These are phyloP conservation scores for Gavialis gangeticus DNA, from an alignment of 2,113 vertebrate species.

Conservation along the genomic window DNA sequence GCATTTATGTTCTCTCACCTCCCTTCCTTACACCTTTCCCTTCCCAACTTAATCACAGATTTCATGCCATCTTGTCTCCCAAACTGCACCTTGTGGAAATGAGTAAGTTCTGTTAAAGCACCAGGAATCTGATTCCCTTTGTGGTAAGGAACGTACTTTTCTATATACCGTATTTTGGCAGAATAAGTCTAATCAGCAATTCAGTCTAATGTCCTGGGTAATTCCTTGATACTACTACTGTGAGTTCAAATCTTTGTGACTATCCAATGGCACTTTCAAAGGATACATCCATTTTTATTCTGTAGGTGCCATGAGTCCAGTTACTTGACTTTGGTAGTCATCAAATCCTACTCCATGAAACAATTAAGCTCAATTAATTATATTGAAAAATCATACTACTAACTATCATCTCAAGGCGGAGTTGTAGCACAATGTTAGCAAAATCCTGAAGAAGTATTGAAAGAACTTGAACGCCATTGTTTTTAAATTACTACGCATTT, in stretches of 20 bases:
- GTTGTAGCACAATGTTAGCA: neutral
- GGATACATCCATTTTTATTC: neutral
- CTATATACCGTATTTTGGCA: neutral
- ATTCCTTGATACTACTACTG: neutral
- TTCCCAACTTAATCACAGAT: neutral
- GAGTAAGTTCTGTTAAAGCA: neutral
- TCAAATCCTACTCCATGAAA: neutral
- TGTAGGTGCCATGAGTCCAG: neutral
- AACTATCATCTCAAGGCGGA: neutral
- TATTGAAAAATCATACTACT: neutral
- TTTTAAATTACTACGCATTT: constrained; percentile 9
- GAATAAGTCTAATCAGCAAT: neutral
- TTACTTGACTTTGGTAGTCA: neutral
- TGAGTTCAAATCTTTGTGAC: neutral
- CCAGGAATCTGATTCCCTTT: neutral
- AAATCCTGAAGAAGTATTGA: neutral
- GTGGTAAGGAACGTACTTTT: neutral
- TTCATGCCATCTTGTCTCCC: neutral
- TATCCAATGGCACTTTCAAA: neutral
- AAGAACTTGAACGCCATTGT: neutral
- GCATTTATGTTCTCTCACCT: neutral
- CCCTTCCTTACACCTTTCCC: neutral
- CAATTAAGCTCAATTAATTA: neutral
- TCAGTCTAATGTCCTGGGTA: neutral
- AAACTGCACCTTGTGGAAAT: neutral